Evolutionary conservation across 2,888 invertebrate species (phyloP).

Genomic region (Lasiommata megera): DNA sequence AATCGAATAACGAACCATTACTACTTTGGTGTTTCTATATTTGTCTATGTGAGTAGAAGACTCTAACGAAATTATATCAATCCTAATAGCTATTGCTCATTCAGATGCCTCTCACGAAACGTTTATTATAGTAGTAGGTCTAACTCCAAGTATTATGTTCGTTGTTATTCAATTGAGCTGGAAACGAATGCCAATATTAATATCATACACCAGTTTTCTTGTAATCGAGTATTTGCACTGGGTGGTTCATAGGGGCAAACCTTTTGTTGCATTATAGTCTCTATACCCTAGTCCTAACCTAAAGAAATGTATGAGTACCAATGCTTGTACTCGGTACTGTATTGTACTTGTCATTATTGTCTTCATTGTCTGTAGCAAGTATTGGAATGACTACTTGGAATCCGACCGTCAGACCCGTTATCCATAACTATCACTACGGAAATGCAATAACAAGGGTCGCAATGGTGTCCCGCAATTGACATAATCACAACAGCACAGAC

Average conservation of each 20-base stretch:
- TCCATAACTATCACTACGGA: constrained; percentile 27
- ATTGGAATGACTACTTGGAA: constrained; percentile 31
- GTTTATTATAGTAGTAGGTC: background rate
- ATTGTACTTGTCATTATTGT: constrained; percentile 27
- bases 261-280: constrained; percentile 11
- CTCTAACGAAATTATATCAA: background rate
- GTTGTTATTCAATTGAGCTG: constrained; percentile 15
- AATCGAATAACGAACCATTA: background rate
- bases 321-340: constrained; percentile 3
- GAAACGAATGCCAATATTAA: constrained; percentile 26
- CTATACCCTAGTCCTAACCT: constrained; percentile 8
- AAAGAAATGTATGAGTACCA: background rate
- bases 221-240: constrained; percentile 17
- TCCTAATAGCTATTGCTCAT: background rate
- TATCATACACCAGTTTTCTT: constrained; percentile 19
- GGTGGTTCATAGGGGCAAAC: constrained; percentile 11
- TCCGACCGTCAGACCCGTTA: constrained; percentile 30
- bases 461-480: background rate
- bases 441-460: constrained; percentile 29
- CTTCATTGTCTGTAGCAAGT: constrained; percentile 21
- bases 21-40: background rate
- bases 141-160: background rate
- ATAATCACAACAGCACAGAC: too few relatives aligned
- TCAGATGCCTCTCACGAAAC: background rate
- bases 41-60: too few relatives aligned